These are phyloP conservation scores for Drosophila funebris DNA, from an alignment of 1,140 invertebrate species.

Conservation along the genomic window DNA sequence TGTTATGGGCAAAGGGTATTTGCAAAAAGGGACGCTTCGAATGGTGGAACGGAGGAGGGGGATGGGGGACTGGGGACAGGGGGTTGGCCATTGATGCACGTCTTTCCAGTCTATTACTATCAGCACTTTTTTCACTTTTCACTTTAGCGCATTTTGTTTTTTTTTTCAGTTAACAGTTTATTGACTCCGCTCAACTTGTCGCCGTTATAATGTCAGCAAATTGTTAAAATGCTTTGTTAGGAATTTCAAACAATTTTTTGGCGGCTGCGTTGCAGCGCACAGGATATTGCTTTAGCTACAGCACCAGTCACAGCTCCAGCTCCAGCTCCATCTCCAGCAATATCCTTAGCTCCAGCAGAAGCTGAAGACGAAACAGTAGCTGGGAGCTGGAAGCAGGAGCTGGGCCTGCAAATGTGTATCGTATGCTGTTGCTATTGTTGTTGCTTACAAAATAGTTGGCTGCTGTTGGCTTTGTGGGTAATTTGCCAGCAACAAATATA, in stretches of 20 bases:
- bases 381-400: not conserved
- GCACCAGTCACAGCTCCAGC: constrained; percentile 1
- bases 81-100: constrained; percentile 64
- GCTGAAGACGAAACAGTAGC: not conserved
- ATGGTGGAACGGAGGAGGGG: not conserved
- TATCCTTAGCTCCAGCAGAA: not conserved
- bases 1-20: constrained; percentile 11
- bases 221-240: constrained; percentile 81
- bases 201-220: constrained; percentile 81
- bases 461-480: constrained; percentile 62
- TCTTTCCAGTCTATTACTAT: constrained; percentile 78
- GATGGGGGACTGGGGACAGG: not conserved
- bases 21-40: not conserved
- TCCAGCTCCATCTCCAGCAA: not conserved
- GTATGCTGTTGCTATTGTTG: constrained; percentile 21
- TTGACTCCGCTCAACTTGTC: constrained; percentile 80
- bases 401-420: not conserved
- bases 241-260: constrained; percentile 79
- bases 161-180: constrained; percentile 75
- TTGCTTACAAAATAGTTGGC: constrained; percentile 48
- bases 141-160: constrained; percentile 59
- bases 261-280: constrained; percentile 31
- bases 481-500: constrained; percentile 70
- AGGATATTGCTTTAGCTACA: constrained; percentile 2
- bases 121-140: constrained; percentile 74